These are phyloP conservation scores for Microplitis deprimator DNA, from an alignment of 2,888 invertebrate genomes.

Conservation along the genomic window DNA sequence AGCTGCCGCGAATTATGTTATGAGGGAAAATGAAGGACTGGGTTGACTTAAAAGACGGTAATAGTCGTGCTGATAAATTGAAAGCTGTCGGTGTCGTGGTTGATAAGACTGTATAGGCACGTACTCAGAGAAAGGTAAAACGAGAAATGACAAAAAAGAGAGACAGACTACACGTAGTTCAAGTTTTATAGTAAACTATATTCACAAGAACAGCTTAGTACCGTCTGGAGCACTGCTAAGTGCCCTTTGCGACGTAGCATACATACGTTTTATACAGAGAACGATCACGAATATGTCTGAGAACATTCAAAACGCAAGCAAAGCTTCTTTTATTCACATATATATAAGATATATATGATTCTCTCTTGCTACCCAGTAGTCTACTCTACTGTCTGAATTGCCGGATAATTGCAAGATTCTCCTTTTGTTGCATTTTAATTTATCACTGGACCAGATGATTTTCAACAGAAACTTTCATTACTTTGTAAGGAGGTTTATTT, in stretches of 20 bases:
- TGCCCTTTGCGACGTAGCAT: slow-evolving; percentile 35
- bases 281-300: slow-evolving; percentile 1
- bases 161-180: not conserved
- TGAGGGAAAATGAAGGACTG: not conserved
- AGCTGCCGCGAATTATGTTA: not conserved
- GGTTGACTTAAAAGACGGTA: not conserved
- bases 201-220: slow-evolving; percentile 53
- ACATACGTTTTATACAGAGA: not conserved
- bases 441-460: not conserved
- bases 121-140: slow-evolving; percentile 25
- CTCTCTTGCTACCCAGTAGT: not conserved
- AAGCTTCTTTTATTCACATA: not conserved
- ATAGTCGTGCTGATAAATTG: not conserved
- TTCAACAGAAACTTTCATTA: not conserved
- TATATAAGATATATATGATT: not conserved
- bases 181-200: slow-evolving; percentile 30
- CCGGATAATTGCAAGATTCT: not conserved
- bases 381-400: not conserved
- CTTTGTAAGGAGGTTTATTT: not conserved
- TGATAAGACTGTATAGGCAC: slow-evolving; percentile 49
- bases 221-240: slow-evolving; percentile 51
- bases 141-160: slow-evolving; percentile 23
- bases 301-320: not conserved
- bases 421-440: not conserved
- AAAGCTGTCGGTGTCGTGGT: slow-evolving; percentile 44